Conservation (phyloP, 92 coral and sea anemone genomes). For the Phenganax subtilis region DNA sequence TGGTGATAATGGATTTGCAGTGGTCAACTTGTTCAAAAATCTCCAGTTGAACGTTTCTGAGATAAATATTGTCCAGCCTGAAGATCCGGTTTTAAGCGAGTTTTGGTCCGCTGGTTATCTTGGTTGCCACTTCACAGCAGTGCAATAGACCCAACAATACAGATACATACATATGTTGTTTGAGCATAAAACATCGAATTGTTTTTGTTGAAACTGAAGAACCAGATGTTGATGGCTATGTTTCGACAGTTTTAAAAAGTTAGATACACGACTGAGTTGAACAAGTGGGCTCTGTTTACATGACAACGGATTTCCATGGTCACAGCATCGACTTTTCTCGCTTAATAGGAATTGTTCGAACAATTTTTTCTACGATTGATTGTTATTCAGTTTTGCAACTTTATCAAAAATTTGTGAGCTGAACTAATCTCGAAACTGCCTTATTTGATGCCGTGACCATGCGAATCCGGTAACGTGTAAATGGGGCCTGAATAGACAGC, state of each 20-base stretch:
- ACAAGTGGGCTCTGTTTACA: too few relatives aligned
- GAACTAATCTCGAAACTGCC: too few relatives aligned
- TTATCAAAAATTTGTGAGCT: too few relatives aligned
- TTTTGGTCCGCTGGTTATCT: conserved; percentile 43
- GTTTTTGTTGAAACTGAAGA: conserved; percentile 48
- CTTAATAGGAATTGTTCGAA: too few relatives aligned
- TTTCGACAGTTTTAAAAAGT: conserved; percentile 54
- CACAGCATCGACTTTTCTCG: too few relatives aligned
- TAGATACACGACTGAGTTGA: conserved; percentile 54
- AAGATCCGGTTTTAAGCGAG: conserved; percentile 46
- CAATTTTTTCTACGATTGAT: too few relatives aligned
- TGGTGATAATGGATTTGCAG: conserved; percentile 48
- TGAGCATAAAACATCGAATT: conserved; percentile 37
- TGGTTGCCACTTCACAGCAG: conserved; percentile 45
- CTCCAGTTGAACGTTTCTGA: conserved; percentile 49
- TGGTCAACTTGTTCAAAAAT: conserved; percentile 43
- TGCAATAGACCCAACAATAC: conserved; percentile 41
- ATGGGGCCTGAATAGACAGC: too few relatives aligned
- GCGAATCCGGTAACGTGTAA: too few relatives aligned
- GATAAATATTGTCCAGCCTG: conserved; percentile 40
- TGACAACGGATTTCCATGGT: background rate
- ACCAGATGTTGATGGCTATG: conserved; percentile 57
- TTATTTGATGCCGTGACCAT: too few relatives aligned
- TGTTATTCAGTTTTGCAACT: too few relatives aligned
- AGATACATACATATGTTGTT: conserved; percentile 45